Conservation (phyloP, 2,888 invertebrate species). For the Ochropacha duplaris region DNA sequence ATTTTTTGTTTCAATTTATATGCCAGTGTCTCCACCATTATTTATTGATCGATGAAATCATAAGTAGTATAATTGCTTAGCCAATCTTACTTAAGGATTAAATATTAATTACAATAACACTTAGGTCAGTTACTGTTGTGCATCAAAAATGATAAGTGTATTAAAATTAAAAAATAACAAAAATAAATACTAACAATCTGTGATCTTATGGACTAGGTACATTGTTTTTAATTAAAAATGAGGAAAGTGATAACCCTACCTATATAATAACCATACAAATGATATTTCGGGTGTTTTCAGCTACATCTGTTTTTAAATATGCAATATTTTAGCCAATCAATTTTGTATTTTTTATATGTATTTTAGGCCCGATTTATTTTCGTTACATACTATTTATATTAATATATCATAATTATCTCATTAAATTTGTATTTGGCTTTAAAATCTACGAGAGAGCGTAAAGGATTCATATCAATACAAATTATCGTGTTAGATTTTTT, state of each 20-base stretch:
- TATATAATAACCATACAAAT: too few species aligned
- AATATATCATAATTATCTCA: background rate
- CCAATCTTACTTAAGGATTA: background rate
- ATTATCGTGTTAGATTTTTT: background rate
- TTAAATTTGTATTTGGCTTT: constrained; percentile 19
- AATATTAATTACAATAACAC: background rate
- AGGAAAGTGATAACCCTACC: constrained; percentile 23
- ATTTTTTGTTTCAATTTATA: too few species aligned
- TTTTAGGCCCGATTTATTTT: constrained; percentile 28
- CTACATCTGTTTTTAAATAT: background rate
- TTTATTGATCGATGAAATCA: background rate
- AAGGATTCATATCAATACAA: constrained; percentile 15
- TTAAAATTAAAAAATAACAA: constrained; percentile 15
- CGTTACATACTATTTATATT: background rate
- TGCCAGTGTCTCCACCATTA: too few species aligned
- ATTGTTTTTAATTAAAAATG: constrained; percentile 16
- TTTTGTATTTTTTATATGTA: constrained; percentile 25
- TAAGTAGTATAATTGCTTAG: background rate
- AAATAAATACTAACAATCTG: constrained; percentile 15
- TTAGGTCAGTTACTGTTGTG: constrained; percentile 9
- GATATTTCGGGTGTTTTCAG: constrained; percentile 10
- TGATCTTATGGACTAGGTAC: constrained; percentile 30
- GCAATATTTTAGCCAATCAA: constrained; percentile 22
- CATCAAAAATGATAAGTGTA: constrained; percentile 1
- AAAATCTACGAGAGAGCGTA: constrained; percentile 39